Percentiles rank a stretch among this genome's conserved stretches.
Conservation (phyloP, 2,113 vertebrate species). For the Charina bottae region DNA sequence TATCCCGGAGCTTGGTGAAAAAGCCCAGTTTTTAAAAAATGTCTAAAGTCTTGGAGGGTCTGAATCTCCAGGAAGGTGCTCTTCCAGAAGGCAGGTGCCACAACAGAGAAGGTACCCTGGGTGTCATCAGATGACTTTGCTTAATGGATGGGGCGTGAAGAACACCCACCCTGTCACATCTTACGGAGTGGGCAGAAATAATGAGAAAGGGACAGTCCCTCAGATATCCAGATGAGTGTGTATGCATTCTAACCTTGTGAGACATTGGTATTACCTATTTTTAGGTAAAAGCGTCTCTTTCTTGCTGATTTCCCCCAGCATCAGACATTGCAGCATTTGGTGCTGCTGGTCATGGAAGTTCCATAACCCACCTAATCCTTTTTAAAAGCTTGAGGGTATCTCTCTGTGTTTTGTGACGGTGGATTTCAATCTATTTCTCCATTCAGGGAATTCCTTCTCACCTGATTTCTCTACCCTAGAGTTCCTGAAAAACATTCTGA, state of each 20-base stretch:
- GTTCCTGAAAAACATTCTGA: not conserved
- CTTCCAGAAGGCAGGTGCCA: no score
- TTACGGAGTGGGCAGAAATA: not conserved
- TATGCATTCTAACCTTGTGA: not conserved
- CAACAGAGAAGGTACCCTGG: no score
- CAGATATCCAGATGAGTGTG: not conserved
- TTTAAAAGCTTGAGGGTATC: not conserved
- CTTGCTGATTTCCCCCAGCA: not conserved
- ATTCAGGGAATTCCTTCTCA: not conserved
- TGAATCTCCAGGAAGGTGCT: not conserved
- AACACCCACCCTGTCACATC: not conserved
- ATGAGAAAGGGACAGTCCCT: not conserved
- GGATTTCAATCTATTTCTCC: not conserved
- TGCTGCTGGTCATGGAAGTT: conserved; percentile 8
- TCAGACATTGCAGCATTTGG: not conserved
- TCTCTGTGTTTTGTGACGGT: no score
- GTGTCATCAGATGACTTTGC: no score
- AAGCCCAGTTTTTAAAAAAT: no score
- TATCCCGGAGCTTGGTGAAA: no score
- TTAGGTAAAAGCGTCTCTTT: not conserved
- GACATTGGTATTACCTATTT: not conserved
- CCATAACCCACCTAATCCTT: not conserved
- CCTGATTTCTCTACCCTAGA: not conserved
- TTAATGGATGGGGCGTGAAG: no score
- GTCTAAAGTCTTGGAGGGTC: not conserved